These are phyloP conservation scores for Microcebus ravelobensis DNA, from an alignment of 2,113 vertebrate genomes.

Conservation along the genomic window DNA sequence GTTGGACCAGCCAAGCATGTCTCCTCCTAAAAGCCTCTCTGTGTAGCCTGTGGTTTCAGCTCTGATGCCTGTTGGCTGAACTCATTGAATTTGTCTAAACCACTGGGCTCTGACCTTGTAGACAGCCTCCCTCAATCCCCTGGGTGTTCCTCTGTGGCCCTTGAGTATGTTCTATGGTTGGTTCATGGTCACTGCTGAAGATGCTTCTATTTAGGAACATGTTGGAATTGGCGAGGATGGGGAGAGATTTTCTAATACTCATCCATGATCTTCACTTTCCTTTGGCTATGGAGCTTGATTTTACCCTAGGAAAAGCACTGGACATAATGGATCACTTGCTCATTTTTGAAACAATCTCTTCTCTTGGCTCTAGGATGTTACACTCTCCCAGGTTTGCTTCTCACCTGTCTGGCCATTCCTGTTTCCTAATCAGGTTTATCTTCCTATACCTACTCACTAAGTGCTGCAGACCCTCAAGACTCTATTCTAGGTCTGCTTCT, in stretches of 20 bases:
- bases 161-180: neutral
- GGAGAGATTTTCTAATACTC: neutral
- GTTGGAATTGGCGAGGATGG: neutral
- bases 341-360: conserved; percentile 16
- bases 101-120: neutral
- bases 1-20: neutral
- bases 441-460: neutral
- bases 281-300: neutral
- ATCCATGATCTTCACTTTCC: neutral
- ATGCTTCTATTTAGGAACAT: neutral
- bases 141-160: neutral
- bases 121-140: neutral
- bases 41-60: neutral
- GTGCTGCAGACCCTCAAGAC: neutral
- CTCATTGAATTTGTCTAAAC: neutral
- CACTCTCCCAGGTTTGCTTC: neutral
- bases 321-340: neutral
- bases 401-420: neutral
- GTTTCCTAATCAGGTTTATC: neutral
- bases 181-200: neutral
- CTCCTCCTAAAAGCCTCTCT: neutral
- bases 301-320: neutral
- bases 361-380: neutral
- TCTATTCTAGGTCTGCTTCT: neutral
- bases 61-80: neutral